A percentile compares a stretch with the other conserved stretches of the same genome.
phyloP scores from a whole-genome alignment of 2,113 vertebrate genomes.

The Megaceryle maxima region DNA sequence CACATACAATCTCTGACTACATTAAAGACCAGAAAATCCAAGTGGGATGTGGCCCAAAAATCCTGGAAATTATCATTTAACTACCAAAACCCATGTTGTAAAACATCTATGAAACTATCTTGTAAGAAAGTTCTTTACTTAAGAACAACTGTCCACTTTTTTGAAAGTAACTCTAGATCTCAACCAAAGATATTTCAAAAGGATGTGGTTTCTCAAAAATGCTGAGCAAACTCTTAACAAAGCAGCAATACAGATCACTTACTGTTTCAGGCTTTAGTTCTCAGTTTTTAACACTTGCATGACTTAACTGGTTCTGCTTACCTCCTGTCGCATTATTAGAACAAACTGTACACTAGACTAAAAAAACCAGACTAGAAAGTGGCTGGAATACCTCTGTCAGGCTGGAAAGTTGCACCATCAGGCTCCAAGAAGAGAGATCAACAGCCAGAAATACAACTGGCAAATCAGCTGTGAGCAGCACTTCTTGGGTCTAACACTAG shows the following conservation, averaged over 20 bases:
- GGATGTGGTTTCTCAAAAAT: slow-evolving; percentile 49
- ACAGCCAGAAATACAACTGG: neutral
- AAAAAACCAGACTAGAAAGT: neutral
- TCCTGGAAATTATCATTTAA: neutral
- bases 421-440: neutral
- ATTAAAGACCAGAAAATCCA: neutral
- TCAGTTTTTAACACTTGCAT: neutral
- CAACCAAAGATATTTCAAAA: neutral
- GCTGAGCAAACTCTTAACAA: slow-evolving; percentile 16
- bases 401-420: neutral
- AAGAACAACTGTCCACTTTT: neutral
- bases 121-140: neutral
- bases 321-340: neutral
- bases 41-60: neutral
- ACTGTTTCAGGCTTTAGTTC: slow-evolving; percentile 19
- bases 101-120: neutral
- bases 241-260: neutral
- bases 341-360: neutral
- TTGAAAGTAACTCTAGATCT: neutral
- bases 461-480: fast-evolving
- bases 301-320: neutral
- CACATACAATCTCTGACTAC: neutral
- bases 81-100: neutral
- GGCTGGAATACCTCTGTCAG: neutral
- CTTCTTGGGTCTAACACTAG: neutral